Percentiles rank a stretch among this genome's conserved stretches.
These are phyloP conservation scores for Glaucomys volans DNA, from an alignment of 2,113 vertebrate species.

Conservation along the genomic window DNA sequence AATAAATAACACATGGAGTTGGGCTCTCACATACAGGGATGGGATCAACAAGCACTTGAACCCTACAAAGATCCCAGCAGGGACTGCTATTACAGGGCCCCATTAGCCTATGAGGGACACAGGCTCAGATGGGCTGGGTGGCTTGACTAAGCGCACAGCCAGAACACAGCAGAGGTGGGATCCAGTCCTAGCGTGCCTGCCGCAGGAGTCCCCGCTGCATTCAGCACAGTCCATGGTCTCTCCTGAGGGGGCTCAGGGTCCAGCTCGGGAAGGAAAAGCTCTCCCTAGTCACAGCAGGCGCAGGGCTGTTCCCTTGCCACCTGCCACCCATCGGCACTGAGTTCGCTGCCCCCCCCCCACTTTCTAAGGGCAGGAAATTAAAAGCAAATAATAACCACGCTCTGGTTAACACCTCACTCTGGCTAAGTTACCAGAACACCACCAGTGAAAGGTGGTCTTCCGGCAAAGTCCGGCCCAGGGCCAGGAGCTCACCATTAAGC, in stretches of 20 bases:
- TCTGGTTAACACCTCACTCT: not conserved
- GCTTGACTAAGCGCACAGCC: not conserved
- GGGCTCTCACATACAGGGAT: not conserved
- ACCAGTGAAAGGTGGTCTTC: not conserved
- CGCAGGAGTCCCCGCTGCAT: not conserved
- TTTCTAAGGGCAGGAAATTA: constrained; percentile 58
- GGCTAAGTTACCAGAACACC: constrained; percentile 26
- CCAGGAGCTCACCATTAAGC: not conserved
- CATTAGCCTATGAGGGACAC: not conserved
- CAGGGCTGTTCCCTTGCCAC: too few species aligned
- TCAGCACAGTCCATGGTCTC: not conserved
- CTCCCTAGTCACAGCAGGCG: not conserved
- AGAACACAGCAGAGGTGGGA: not conserved
- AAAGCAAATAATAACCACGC: constrained; percentile 49
- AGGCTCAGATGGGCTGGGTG: not conserved
- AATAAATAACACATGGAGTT: not conserved
- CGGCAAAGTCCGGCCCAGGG: not conserved
- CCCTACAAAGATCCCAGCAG: not conserved
- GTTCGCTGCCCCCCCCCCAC: not conserved
- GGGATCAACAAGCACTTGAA: not conserved
- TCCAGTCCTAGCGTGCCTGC: not conserved
- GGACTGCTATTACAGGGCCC: not conserved
- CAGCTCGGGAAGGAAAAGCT: not conserved
- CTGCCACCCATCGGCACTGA: not conserved
- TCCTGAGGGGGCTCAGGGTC: fast-evolving